Evolutionary conservation across 2,113 vertebrate species (phyloP).

Genomic region (Synchiropus splendidus): DNA sequence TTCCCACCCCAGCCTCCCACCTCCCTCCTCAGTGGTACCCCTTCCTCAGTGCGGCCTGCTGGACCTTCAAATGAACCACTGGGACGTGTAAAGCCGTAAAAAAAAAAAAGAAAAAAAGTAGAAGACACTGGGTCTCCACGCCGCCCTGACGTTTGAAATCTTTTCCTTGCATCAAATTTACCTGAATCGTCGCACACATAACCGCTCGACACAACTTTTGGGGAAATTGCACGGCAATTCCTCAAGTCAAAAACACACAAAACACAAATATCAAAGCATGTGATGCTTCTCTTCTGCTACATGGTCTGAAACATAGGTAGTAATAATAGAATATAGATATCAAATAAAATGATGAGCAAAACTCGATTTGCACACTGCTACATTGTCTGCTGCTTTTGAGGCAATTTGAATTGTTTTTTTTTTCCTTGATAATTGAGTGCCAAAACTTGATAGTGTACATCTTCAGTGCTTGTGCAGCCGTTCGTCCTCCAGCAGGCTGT

Average conservation of each 20-base stretch:
- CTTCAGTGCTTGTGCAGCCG: conserved; percentile 87
- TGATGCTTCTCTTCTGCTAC: conserved; percentile 83
- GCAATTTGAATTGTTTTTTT: conserved; percentile 57
- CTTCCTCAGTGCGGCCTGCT: conserved; percentile 33
- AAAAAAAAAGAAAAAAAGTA: conserved; percentile 38
- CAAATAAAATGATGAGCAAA: conserved; percentile 78
- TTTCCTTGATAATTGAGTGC: conserved; percentile 72
- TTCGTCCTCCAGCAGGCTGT: conserved; percentile 29
- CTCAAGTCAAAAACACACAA: conserved; percentile 70
- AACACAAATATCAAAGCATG: conserved; percentile 50
- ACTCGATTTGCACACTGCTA: conserved; percentile 96
- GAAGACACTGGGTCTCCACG: conserved; percentile 38
- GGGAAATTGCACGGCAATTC: conserved; percentile 76
- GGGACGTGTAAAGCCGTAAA: conserved; percentile 45
- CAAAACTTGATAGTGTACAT: conserved; percentile 86
- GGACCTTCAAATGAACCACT: conserved; percentile 38
- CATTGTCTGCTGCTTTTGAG: conserved; percentile 94
- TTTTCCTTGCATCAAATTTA: conserved; percentile 53
- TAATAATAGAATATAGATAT: conserved; percentile 62
- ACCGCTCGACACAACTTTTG: conserved; percentile 47
- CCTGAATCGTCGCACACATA: conserved; percentile 49
- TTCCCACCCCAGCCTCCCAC: no score
- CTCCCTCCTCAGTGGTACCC: no score
- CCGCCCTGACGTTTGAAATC: conserved; percentile 56
- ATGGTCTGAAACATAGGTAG: conserved; percentile 90